Evolutionary conservation across 2,113 vertebrate species (phyloP).

Genomic region (Casuarius casuarius): DNA sequence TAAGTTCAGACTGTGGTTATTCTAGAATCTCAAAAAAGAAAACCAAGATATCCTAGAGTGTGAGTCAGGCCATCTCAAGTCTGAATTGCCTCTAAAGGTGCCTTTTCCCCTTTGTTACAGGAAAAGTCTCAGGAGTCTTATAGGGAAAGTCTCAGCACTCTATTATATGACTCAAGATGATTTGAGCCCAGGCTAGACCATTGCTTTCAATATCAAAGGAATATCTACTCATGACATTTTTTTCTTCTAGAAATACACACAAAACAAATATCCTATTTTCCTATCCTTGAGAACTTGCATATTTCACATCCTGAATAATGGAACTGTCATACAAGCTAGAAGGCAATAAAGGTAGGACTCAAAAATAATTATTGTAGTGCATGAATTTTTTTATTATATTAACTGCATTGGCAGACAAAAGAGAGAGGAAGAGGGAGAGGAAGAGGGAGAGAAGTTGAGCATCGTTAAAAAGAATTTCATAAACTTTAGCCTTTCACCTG

Average conservation of each 20-base stretch:
- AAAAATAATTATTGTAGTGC: not conserved
- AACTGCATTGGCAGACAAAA: not conserved
- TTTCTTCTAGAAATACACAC: not conserved
- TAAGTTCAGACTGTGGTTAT: not conserved
- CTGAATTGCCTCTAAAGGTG: not conserved
- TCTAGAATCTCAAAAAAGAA: not conserved
- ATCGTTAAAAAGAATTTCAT: not conserved
- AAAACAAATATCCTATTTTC: not conserved
- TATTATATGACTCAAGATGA: not conserved
- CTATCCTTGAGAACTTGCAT: not conserved
- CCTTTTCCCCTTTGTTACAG: not conserved
- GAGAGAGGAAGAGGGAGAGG: not conserved
- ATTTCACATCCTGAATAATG: conserved; percentile 11
- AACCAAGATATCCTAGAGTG: not conserved
- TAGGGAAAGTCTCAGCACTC: not conserved
- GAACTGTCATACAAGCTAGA: not conserved
- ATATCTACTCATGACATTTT: not conserved
- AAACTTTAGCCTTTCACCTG: not conserved
- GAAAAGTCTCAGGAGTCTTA: too few species aligned
- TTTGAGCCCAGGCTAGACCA: not conserved
- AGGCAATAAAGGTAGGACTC: not conserved
- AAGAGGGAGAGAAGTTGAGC: not conserved
- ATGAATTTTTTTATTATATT: not conserved
- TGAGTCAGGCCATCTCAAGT: not conserved
- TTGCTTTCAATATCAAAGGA: not conserved